A percentile compares a stretch with the other conserved stretches of the same genome.
phyloP scores from a whole-genome alignment of 2,113 vertebrate genomes.

The Pollachius pollachius region DNA sequence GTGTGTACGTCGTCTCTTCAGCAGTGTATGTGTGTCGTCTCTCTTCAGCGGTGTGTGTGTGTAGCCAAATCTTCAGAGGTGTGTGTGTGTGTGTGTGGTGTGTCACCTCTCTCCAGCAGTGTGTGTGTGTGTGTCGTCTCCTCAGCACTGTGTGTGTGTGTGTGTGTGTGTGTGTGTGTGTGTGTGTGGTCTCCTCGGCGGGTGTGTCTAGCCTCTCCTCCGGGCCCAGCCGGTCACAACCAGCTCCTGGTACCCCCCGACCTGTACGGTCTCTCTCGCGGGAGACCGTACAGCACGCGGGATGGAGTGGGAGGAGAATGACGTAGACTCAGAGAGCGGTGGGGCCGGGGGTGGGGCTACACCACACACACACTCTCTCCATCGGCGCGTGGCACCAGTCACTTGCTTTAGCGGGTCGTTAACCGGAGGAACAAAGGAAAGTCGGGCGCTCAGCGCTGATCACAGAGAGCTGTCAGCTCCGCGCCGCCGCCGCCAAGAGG shows the following conservation, averaged over 20 bases:
- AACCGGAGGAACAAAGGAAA: constrained; percentile 67
- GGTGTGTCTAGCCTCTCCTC: constrained; percentile 46
- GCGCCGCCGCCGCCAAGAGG: constrained; percentile 25
- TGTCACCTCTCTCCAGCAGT: too few relatives aligned
- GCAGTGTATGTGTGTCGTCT: too few relatives aligned
- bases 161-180: too few relatives aligned
- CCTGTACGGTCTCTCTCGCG: too few relatives aligned
- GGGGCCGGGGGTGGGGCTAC: constrained; percentile 27
- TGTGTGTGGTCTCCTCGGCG: too few relatives aligned
- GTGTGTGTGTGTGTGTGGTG: too few relatives aligned
- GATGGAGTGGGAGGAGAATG: constrained; percentile 35
- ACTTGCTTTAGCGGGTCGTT: constrained; percentile 67
- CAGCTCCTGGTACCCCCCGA: constrained; percentile 59
- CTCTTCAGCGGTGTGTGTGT: too few relatives aligned
- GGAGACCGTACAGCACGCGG: constrained; percentile 65
- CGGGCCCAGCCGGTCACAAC: constrained; percentile 66
- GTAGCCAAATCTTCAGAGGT: too few relatives aligned
- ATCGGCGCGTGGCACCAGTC: constrained; percentile 51
- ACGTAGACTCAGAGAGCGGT: constrained; percentile 33
- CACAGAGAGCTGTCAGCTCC: constrained; percentile 56
- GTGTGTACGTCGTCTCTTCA: too few relatives aligned
- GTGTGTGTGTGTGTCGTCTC: too few relatives aligned
- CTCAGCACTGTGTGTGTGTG: too few relatives aligned
- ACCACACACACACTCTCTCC: not conserved
- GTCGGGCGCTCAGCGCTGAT: constrained; percentile 60